Evolutionary conservation across 2,888 invertebrate species (phyloP), one percentile per base, ranked within the genome.

Genomic region (Ectemnius lituratus): DNA sequence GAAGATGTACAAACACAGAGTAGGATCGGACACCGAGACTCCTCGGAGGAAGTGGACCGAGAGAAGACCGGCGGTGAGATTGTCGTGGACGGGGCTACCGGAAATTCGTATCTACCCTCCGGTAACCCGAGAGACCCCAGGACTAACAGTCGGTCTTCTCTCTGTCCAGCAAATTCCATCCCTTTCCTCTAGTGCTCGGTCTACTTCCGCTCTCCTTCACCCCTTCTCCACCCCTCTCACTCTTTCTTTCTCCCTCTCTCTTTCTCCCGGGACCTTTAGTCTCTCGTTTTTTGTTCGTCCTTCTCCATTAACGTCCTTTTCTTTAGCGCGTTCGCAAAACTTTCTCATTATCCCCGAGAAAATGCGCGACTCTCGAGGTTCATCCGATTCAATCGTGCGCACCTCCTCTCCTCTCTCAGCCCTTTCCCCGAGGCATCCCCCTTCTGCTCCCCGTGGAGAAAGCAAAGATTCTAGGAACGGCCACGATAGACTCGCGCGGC

Each of bases 311-410:
- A 74, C 71, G 74, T 81, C 79, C 62, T 74, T 75, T 73, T 72
- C 71, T 70, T 70, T 79, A 23, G 47, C 37, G 45, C 64, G 16
- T 58, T 71, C 67, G 74, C 61, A 70, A 82, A 82, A 83, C 84
- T 83, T 81, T 84, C 81, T 82, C 76, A 79, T 84, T 83, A 81
- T 77, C 76, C 47, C 62, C 1, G 57, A 46, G 69, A 74, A 76
- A 81, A 82, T 83, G 75, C 78, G 59, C 81, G 62, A 68, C 63
- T 65, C 70, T 59, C 58, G 68, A 67, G 69, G 67, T 70, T 59
- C 72, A 65, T 75, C 63, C 67, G 72, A 79, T 79, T 62, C 73
- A 67, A 58, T 67, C 66, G 59, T 52, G 28, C 28, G 62, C 47
- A 18, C 59, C 67, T 64, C 59, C 67, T 64, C 37, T 59, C 46